phyloP scores from a whole-genome alignment of 1,140 invertebrate genomes.

The Heliconius nattereri region DNA sequence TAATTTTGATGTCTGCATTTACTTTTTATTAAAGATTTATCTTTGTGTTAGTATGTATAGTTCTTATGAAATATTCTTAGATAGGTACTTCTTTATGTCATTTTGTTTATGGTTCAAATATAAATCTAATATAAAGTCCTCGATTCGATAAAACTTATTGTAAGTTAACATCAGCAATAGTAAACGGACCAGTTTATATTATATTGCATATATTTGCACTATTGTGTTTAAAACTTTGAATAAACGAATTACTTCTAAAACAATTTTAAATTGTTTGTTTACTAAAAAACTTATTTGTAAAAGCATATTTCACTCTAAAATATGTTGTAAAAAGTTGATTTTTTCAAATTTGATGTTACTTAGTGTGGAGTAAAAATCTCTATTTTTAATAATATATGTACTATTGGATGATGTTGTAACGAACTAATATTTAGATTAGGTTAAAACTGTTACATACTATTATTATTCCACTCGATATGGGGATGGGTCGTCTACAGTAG shows the following conservation, averaged over 20 bases:
- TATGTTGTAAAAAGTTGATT: slow-evolving; percentile 35
- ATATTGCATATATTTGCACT: not conserved
- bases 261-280: slow-evolving; percentile 17
- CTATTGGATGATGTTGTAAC: slow-evolving; percentile 48
- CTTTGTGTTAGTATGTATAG: not conserved
- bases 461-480: slow-evolving; percentile 50
- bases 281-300: slow-evolving; percentile 19
- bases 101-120: not conserved
- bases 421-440: slow-evolving; percentile 50
- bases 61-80: not conserved
- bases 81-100: not conserved
- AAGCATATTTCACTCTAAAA: slow-evolving; percentile 33
- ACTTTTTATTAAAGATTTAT: slow-evolving; percentile 4
- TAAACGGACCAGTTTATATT: not conserved
- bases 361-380: slow-evolving; percentile 54
- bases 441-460: slow-evolving; percentile 41
- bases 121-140: not conserved
- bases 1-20: slow-evolving; percentile 11
- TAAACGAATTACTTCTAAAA: not conserved
- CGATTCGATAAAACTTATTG: not conserved
- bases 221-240: slow-evolving; percentile 4
- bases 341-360: slow-evolving; percentile 44
- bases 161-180: slow-evolving; percentile 13
- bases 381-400: slow-evolving; percentile 61
- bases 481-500: slow-evolving; percentile 6